A percentile compares a stretch with the other conserved stretches of the same genome.
Conservation (phyloP, 1,140 invertebrate genomes). For the Ceratina australensis region DNA sequence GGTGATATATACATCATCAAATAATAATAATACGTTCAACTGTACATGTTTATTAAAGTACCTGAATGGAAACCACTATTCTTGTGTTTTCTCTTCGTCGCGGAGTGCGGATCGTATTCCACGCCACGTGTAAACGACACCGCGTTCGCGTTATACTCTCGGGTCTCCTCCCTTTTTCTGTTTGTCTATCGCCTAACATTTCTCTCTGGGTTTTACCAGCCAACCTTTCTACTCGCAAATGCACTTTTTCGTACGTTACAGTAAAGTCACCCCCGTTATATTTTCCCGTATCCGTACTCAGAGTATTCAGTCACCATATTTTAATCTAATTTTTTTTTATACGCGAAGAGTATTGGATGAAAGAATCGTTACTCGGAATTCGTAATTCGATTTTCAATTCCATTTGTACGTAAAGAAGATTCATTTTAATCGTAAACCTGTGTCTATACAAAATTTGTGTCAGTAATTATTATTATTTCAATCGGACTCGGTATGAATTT, state of each 20-base stretch:
- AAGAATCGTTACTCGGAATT: not conserved
- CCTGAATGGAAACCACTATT: slow-evolving; percentile 41
- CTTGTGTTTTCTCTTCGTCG: slow-evolving; percentile 34
- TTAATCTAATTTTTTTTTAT: too few species aligned
- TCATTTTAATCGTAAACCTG: not conserved
- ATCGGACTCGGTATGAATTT: not conserved
- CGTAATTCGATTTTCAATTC: not conserved
- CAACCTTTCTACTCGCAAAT: slow-evolving; percentile 1
- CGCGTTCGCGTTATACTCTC: not conserved
- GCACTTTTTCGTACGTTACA: not conserved
- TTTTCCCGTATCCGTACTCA: not conserved
- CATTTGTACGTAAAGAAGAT: not conserved
- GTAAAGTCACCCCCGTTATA: too few species aligned
- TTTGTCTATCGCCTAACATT: not conserved
- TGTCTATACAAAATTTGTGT: too few species aligned
- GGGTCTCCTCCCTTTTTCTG: not conserved
- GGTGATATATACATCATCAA: slow-evolving; percentile 40
- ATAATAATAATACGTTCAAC: slow-evolving; percentile 39
- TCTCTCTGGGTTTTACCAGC: not conserved
- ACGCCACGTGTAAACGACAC: slow-evolving; percentile 15
- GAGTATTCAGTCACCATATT: too few species aligned
- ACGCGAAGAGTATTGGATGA: too few species aligned
- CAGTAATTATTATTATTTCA: not conserved
- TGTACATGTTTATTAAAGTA: slow-evolving; percentile 51
- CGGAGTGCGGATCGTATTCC: not conserved